These are phyloP conservation scores for Metellina segmentata DNA, from an alignment of 2,888 invertebrate genomes.

Conservation along the genomic window DNA sequence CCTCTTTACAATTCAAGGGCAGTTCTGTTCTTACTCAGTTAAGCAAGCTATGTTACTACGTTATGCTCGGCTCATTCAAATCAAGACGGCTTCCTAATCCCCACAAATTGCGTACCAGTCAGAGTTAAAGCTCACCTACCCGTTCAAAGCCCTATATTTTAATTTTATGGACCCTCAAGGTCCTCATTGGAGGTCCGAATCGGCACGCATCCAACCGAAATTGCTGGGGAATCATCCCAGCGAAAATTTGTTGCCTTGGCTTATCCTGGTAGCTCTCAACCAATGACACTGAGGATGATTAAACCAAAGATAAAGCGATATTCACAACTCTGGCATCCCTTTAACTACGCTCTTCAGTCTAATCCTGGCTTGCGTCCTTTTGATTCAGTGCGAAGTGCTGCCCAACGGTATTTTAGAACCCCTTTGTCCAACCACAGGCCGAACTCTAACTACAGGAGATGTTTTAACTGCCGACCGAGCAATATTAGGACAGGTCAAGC, in stretches of 20 bases:
- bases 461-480: conserved; percentile 21
- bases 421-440: conserved; percentile 46
- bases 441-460: no score
- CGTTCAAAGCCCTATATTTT: no score
- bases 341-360: conserved; percentile 64
- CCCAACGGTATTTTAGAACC: conserved; percentile 6
- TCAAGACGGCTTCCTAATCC: no score
- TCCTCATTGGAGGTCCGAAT: neutral
- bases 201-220: neutral
- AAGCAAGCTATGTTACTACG: no score
- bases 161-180: no score
- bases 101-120: no score
- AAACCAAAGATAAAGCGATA: conserved; percentile 63
- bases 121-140: no score
- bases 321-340: conserved; percentile 48
- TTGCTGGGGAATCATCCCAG: conserved; percentile 14
- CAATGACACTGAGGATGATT: conserved; percentile 56
- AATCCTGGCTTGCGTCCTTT: conserved; percentile 58
- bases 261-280: conserved; percentile 4
- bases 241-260: conserved; percentile 54
- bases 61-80: no score
- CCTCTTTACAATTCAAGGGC: no score
- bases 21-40: no score
- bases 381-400: conserved; percentile 51
- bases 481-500: conserved; percentile 13